These are phyloP conservation scores for Leucozona laternaria DNA, from an alignment of 2,888 invertebrate species.

Conservation along the genomic window DNA sequence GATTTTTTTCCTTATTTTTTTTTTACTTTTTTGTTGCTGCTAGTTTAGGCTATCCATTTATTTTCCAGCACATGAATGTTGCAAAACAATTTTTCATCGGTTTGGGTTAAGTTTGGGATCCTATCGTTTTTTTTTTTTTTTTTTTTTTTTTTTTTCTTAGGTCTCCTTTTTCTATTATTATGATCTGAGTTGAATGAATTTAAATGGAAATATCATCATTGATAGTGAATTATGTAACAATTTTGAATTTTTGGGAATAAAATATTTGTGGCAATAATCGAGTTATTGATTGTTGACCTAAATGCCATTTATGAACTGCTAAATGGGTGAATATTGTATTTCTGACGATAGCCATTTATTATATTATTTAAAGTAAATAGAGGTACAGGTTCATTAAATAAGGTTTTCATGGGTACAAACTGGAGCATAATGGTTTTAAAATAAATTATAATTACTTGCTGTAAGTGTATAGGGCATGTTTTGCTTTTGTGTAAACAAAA, in stretches of 20 bases:
- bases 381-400: neutral
- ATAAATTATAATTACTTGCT: too few relatives aligned
- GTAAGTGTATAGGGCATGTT: too few relatives aligned
- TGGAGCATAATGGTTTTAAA: too few relatives aligned
- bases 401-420: neutral
- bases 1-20: conserved; percentile 7
- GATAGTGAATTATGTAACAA: conserved; percentile 32
- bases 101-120: conserved; percentile 37
- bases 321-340: neutral
- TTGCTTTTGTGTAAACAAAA: too few relatives aligned
- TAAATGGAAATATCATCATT: conserved; percentile 34
- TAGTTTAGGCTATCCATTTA: conserved; percentile 31
- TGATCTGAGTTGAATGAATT: conserved; percentile 57
- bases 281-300: conserved; percentile 28
- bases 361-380: neutral
- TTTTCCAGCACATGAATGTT: conserved; percentile 39
- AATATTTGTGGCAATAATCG: neutral
- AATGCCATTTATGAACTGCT: conserved; percentile 20
- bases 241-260: conserved; percentile 1
- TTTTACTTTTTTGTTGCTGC: neutral
- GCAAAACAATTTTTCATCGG: conserved; percentile 31
- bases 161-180: conserved; percentile 14
- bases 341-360: neutral
- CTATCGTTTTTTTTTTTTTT: neutral
- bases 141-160: neutral